Evolutionary conservation across 2,113 vertebrate genomes (phyloP).

Genomic region (Pagrus major): DNA sequence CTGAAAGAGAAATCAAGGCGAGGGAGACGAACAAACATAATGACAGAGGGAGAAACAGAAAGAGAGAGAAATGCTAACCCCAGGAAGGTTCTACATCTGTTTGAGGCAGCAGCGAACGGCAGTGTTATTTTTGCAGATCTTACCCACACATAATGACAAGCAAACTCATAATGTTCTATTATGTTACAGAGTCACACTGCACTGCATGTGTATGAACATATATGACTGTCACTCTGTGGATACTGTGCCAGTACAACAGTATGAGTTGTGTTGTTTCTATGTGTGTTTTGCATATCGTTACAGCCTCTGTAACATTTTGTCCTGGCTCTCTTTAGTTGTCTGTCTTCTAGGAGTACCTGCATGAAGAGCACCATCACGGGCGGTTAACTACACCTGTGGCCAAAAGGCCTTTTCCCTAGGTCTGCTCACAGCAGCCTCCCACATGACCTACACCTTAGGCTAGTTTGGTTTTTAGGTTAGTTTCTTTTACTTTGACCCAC

Average conservation of each 20-base stretch:
- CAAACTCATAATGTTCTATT: neutral
- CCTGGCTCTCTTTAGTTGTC: too few relatives aligned
- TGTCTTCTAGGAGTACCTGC: too few relatives aligned
- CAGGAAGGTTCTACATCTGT: slow-evolving; percentile 6
- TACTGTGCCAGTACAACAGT: neutral
- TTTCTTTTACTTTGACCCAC: too few relatives aligned
- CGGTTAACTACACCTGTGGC: too few relatives aligned
- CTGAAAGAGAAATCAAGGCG: slow-evolving; percentile 31
- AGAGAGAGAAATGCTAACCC: slow-evolving; percentile 3
- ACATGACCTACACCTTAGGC: too few relatives aligned
- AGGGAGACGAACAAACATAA: slow-evolving; percentile 27
- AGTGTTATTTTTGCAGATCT: slow-evolving; percentile 3
- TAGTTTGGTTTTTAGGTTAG: too few relatives aligned
- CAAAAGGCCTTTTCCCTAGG: too few relatives aligned
- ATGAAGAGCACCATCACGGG: too few relatives aligned
- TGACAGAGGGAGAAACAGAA: slow-evolving; percentile 20
- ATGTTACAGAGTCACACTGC: neutral
- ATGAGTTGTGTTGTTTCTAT: neutral
- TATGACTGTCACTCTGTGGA: neutral
- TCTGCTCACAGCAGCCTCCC: too few relatives aligned
- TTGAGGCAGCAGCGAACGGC: slow-evolving; percentile 6
- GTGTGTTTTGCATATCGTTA: too few relatives aligned
- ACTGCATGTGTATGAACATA: neutral
- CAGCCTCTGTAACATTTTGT: too few relatives aligned
- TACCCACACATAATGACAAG: neutral